Evolutionary conservation across 2,113 vertebrate genomes (phyloP).

Genomic region (Mystacornis crossleyi): DNA sequence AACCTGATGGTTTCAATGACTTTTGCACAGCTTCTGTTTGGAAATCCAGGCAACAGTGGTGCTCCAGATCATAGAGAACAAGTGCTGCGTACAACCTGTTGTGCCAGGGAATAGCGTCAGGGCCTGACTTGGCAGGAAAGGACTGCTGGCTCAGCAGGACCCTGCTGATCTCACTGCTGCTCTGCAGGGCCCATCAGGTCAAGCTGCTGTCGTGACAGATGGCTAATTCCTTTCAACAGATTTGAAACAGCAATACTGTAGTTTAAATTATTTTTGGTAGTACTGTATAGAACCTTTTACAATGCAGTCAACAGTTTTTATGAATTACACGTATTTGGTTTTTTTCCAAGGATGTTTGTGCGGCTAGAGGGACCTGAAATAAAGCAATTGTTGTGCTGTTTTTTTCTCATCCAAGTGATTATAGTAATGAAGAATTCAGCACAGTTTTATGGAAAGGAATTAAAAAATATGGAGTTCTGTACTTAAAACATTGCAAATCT

Average conservation of each 20-base stretch:
- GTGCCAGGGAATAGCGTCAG: neutral
- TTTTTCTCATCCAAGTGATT: neutral
- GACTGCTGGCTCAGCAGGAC: neutral
- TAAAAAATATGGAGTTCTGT: neutral
- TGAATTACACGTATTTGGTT: neutral
- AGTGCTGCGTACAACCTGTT: neutral
- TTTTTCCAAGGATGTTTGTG: neutral
- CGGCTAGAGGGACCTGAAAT: neutral
- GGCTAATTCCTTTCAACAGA: neutral
- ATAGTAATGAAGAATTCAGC: neutral
- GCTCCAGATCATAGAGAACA: neutral
- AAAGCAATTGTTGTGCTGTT: fast-evolving
- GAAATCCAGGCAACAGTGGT: neutral
- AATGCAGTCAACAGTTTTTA: neutral
- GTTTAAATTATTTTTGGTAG: neutral
- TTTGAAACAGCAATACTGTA: neutral
- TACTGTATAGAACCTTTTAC: neutral
- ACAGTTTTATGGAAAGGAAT: neutral
- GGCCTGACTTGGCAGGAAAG: neutral
- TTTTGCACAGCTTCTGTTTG: neutral
- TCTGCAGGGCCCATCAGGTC: neutral
- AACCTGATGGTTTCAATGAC: neutral
- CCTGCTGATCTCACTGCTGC: neutral
- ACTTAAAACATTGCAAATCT: neutral
- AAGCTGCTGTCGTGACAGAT: neutral